Evolutionary conservation across 2,888 invertebrate genomes (phyloP), one percentile per base, ranked within the genome.

Genomic region (Lapara coniferarum): DNA sequence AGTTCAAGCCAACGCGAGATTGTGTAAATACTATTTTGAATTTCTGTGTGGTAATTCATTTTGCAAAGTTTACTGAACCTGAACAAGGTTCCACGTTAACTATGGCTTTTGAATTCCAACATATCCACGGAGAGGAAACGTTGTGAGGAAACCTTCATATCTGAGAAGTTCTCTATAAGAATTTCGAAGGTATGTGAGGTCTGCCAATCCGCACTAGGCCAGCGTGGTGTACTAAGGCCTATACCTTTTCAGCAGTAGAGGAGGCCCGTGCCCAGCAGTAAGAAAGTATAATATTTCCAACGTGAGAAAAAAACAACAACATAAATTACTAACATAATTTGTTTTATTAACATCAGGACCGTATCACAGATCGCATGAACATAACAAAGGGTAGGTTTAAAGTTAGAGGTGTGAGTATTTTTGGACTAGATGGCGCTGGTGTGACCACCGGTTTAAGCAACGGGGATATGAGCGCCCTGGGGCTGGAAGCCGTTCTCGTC

Each of bases 401-500:
- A 25, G 30, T 49, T 51, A 52, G 55, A 55, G 69, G 77, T 72
- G 72, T 85, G 89, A 88, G 88, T 87, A 87, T 88, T 88, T 85
- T 87, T 85, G 84, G 88, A 88, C 89, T 89, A 89, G 89, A 89
- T 77, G 71, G 74, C 76, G 71, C 67, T 72, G 72, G 75, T 70
- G 55, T n/a, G 75, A 67, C 53, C 30, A 25, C 14, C 59, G 66
- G 71, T 70, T 85, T 86, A 86, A 25, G 72, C 70, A 68, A 57
- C 19, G 81, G 91, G 91, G 55, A 92, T 69, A 71, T 92, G 91
- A 66, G 81, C 81, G n/a, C 86, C 91, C 14, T 69, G 53, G 81
- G 95, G 89, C 75, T 91, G 90, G 93, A 94, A 95, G 14, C 95
- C 95, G 76, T 89, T 79, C 82, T 94, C 89, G 83, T 94, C 84